Base-by-base conservation (phyloP, 2,113 vertebrate genomes). In the Procapra przewalskii region DNA sequence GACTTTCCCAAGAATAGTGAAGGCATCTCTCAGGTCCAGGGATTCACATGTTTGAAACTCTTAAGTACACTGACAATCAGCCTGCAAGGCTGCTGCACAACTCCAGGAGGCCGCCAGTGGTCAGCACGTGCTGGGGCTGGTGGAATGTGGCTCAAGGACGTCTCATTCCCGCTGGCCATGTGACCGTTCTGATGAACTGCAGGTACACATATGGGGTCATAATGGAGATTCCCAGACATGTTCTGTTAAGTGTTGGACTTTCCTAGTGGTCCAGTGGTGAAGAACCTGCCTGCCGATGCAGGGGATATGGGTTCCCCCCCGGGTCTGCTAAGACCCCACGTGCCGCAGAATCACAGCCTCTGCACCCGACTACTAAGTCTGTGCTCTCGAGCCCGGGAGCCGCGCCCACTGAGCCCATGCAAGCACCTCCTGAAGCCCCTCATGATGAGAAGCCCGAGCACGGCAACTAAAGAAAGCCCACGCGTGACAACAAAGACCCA, bases 111-210 rank as follows among this genome's bases (percentile, higher is more conserved):
- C 9, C 9, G 0, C 52, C 36, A 17, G 4, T 7, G 75, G n/a
- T 45, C 16, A 3, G 17, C 8, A 17, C 2, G 2, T 2, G 2
- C 52, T 0, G 50, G 45, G n/a, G 33, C 16, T 3, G 0, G 0
- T 2, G 50, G 27, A 19, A 25, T 0, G 2, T 0, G 21, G 14
- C n/a, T 25, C 3, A 21, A 33, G 13, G 19, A 2, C 2, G 3
- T 16, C 55, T 36, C 21, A 10, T 36, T 12, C 54, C 21, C 0
- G 25, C 50, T 52, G 6, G 80, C 52, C 17, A 3, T 0, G 31
- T 1, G 12, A 16, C 31, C 0, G 10, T 54, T 79, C 6, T 13
- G 25, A 52, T 15, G 21, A n/a, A 16, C 36, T 54, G 25, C 2
- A 23, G 36, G 75, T 5, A 10, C 16, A 82, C 19, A 3, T 2